Percentiles rank a stretch among this genome's conserved stretches.
phyloP scores from a whole-genome alignment of 2,888 invertebrate species.

The Drosophila barbarae region DNA sequence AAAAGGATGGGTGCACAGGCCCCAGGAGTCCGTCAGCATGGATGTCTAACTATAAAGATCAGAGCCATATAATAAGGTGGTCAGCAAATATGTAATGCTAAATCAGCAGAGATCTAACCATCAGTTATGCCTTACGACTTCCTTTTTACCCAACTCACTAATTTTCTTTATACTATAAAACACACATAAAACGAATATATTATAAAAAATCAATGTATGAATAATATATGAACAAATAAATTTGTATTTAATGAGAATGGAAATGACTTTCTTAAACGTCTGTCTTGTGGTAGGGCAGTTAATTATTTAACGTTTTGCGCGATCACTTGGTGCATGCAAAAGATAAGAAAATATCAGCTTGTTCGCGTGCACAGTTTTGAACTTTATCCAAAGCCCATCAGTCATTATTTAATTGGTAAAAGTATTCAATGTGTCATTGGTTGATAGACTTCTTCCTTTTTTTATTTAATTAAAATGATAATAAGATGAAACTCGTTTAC shows the following conservation, averaged over 20 bases:
- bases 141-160: neutral
- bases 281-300: conserved; percentile 15
- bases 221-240: conserved; percentile 5
- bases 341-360: conserved; percentile 6
- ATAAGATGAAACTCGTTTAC: no score
- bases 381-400: conserved; percentile 15
- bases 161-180: neutral
- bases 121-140: neutral
- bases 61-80: no score
- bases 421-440: neutral
- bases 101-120: neutral
- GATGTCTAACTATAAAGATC: neutral
- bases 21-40: neutral
- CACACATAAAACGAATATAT: neutral
- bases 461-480: no score
- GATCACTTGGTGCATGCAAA: conserved; percentile 3
- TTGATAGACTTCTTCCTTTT: neutral
- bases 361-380: conserved; percentile 13
- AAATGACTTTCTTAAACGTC: neutral
- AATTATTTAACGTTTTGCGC: neutral
- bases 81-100: neutral
- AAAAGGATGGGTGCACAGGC: neutral
- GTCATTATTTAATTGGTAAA: conserved; percentile 12
- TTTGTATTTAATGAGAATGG: neutral
- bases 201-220: neutral